These are phyloP conservation scores for Holotrichia oblita DNA, from an alignment of 1,140 invertebrate genomes.

Conservation along the genomic window DNA sequence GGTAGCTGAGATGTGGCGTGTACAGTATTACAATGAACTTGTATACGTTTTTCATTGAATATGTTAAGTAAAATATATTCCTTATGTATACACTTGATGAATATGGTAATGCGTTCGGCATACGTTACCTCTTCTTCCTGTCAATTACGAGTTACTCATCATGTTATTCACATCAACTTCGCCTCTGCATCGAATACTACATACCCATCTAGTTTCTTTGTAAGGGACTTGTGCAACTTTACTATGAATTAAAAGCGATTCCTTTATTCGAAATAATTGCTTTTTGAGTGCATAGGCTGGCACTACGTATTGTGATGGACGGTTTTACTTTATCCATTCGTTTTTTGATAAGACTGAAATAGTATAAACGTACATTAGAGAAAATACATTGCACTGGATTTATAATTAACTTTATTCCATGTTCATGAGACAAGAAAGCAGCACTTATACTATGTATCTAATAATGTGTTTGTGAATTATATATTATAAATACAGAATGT, in stretches of 20 bases:
- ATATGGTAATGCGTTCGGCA: conserved; percentile 18
- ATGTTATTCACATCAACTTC: conserved; percentile 4
- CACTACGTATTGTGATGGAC: background rate
- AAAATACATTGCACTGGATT: no score
- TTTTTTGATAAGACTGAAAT: no score
- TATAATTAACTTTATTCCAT: no score
- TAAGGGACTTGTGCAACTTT: conserved; percentile 18
- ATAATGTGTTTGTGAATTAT: no score
- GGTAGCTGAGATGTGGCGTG: conserved; percentile 23
- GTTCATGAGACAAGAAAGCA: no score
- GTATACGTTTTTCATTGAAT: conserved; percentile 19
- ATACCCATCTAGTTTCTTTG: background rate
- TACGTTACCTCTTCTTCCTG: conserved; percentile 23
- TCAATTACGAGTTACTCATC: conserved; percentile 35
- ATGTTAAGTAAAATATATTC: conserved; percentile 8
- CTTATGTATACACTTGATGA: background rate
- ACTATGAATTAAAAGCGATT: background rate
- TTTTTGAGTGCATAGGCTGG: background rate
- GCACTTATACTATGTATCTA: no score
- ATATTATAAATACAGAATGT: no score
- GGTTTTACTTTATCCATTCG: background rate
- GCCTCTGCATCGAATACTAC: background rate
- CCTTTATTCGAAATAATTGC: conserved; percentile 23
- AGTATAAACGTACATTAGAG: no score
- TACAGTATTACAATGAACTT: conserved; percentile 24